Evolutionary conservation across 1,140 invertebrate genomes (phyloP), one percentile per base, ranked within the genome.

Genomic region (Drosophila murphyi): DNA sequence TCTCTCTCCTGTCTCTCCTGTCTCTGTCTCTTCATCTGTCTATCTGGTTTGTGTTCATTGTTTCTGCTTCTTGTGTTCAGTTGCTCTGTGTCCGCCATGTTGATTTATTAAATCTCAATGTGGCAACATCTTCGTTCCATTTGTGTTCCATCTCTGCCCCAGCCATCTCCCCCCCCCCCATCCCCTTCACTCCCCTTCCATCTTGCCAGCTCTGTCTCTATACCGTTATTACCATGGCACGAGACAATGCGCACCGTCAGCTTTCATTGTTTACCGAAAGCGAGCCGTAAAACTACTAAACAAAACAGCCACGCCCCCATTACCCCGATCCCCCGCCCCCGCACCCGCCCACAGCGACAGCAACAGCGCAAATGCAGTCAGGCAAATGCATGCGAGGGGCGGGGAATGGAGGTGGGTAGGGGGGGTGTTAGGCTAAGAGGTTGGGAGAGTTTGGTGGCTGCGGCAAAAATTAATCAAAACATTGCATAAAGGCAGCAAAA

Each of bases 401-500:
- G 12, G 47, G 39, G 35, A 37, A 29, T 34, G 34, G 54, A 10
- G 31, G 48, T 28, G 5, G 10, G 28, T 56, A 43, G 52, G 48
- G 55, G 45, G 10, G 63, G n/a, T n/a, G n/a, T 47, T 52, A 29
- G 29, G 51, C 20, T 20, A 20, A 20, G 31, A 48, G 39, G 20
- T 37, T n/a, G 31, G 54, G 8, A 12, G 31, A 34, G 37, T 1
- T 34, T 8, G 43, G 41, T 4, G 3, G 76, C 65, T 87, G 83
- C 60, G 83, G 83, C 83, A 88, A 89, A 88, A 88, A 88, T 88
- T 88, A 88, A 88, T 88, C 85, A 88, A 88, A 88, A 88, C 85
- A 88, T 88, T 88, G 85, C 85, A 88, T 88, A 88, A 88, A 88
- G 85, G 76, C 79, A 88, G 85, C 85, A 88, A 88, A 88, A 88